phyloP scores from a whole-genome alignment of 2,888 invertebrate genomes.

The Harpagoxenus sublaevis region DNA sequence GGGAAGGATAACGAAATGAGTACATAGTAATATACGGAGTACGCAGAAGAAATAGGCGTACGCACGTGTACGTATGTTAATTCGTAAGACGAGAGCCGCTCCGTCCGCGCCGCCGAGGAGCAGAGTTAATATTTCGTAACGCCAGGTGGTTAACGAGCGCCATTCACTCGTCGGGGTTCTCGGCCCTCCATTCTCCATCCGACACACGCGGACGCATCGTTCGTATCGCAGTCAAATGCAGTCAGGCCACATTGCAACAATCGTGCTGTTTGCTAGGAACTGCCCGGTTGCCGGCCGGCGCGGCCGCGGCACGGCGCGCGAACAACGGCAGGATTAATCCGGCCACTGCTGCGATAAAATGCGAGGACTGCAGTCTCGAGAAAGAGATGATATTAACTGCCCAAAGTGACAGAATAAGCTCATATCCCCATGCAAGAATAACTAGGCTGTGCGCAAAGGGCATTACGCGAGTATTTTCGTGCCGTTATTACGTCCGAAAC shows the following conservation, averaged over 20 bases:
- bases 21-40: background rate
- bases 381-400: slow-evolving; percentile 22
- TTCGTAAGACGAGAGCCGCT: slow-evolving; percentile 26
- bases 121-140: slow-evolving; percentile 71
- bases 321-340: slow-evolving; percentile 17
- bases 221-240: slow-evolving; percentile 51
- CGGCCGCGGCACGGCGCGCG: background rate
- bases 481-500: background rate
- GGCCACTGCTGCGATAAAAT: background rate
- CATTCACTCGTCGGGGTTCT: slow-evolving; percentile 66
- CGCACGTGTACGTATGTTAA: slow-evolving; percentile 10
- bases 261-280: slow-evolving; percentile 49
- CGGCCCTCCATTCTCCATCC: slow-evolving; percentile 26
- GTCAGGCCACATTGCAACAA: slow-evolving; percentile 50
- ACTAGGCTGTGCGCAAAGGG: background rate
- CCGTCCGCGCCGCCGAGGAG: slow-evolving; percentile 31
- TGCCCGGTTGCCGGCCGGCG: slow-evolving; percentile 48
- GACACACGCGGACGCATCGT: slow-evolving; percentile 46
- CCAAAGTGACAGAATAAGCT: slow-evolving; percentile 22
- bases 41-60: background rate
- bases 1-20: background rate
- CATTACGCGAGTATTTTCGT: slow-evolving; percentile 18
- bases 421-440: slow-evolving; percentile 1
- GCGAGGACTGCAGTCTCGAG: slow-evolving; percentile 33
- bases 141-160: slow-evolving; percentile 72